A percentile compares a stretch with the other conserved stretches of the same genome.
Evolutionary conservation across 2,113 vertebrate genomes (phyloP).

Genomic region (Oophaga pumilio): DNA sequence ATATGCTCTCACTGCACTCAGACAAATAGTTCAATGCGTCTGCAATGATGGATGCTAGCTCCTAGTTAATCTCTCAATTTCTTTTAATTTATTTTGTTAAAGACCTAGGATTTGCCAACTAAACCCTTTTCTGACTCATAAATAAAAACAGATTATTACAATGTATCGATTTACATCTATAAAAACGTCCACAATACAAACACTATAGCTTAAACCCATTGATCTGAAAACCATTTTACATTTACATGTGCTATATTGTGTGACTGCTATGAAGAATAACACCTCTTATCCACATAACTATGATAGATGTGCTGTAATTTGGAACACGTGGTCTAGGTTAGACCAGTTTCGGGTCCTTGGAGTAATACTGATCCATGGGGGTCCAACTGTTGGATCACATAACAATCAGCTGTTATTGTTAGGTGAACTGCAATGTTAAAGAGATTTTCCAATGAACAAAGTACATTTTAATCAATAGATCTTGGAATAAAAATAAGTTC

Average conservation of each 20-base stretch:
- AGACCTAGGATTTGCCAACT: not conserved
- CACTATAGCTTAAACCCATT: too few relatives aligned
- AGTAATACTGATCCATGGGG: not conserved
- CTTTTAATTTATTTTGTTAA: not conserved
- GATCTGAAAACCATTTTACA: not conserved
- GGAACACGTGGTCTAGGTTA: not conserved
- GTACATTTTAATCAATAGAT: too few relatives aligned
- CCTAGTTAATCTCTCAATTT: not conserved
- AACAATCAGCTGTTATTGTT: not conserved
- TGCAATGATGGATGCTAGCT: not conserved
- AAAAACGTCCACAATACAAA: not conserved
- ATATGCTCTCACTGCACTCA: constrained; percentile 18
- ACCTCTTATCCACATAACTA: not conserved
- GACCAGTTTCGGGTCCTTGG: not conserved
- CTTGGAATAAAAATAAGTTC: too few relatives aligned
- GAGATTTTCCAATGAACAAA: too few relatives aligned
- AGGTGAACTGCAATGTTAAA: not conserved
- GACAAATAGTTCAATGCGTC: not conserved
- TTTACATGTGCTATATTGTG: too few relatives aligned
- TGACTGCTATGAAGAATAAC: too few relatives aligned
- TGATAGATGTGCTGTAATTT: not conserved
- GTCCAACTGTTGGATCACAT: not conserved
- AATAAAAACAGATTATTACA: not conserved
- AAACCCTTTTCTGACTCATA: not conserved
- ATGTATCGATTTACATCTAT: not conserved